Percentiles rank a stretch among this genome's conserved stretches.
Evolutionary conservation across 2,113 vertebrate genomes (phyloP).

Genomic region (Oxyruncus cristatus): DNA sequence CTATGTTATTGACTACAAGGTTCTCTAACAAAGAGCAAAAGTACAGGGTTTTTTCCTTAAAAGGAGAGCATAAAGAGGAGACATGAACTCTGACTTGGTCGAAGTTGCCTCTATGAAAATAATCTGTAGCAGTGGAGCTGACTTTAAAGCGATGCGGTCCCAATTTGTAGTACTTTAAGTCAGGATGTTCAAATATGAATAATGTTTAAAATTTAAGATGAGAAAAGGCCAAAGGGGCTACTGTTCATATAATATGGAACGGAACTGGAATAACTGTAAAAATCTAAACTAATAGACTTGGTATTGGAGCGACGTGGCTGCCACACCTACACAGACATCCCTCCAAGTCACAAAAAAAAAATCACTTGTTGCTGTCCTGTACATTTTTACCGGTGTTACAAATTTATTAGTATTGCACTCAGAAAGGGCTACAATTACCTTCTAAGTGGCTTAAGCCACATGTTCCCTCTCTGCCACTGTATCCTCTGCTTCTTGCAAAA

Average conservation of each 20-base stretch:
- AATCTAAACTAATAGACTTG: neutral
- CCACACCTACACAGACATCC: neutral
- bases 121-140: neutral
- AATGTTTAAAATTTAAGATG: neutral
- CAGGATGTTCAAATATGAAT: neutral
- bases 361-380: neutral
- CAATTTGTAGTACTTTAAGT: neutral
- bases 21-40: neutral
- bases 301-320: neutral
- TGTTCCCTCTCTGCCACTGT: neutral
- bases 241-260: neutral
- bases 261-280: neutral
- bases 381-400: neutral
- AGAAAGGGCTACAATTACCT: neutral
- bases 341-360: neutral
- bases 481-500: neutral
- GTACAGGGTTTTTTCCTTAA: accelerated
- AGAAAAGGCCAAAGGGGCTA: neutral
- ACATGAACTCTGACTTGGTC: neutral
- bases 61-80: neutral
- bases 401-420: neutral
- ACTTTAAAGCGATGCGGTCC: neutral
- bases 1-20: neutral
- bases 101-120: accelerated
- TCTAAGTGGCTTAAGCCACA: neutral